A percentile compares a stretch with the other conserved stretches of the same genome.
These are phyloP conservation scores for Lepidocyrtoides sp. DNA, from an alignment of 2,888 invertebrate genomes.

Conservation along the genomic window DNA sequence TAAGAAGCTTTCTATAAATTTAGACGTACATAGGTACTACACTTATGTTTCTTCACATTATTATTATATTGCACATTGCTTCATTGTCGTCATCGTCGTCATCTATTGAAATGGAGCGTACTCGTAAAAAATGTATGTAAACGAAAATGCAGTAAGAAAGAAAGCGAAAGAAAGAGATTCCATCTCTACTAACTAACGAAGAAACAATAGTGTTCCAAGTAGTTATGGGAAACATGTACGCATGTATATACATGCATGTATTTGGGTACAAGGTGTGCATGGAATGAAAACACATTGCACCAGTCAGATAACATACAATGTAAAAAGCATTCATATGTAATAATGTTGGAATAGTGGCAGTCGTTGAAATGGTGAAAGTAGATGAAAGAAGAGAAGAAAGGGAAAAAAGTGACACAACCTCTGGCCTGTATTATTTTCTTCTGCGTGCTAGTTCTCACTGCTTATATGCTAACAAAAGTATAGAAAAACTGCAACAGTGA, in stretches of 20 bases:
- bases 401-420: slow-evolving; percentile 61
- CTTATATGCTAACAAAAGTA: neutral
- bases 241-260: neutral
- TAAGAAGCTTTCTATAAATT: neutral
- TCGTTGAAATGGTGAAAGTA: slow-evolving; percentile 12
- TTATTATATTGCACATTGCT: slow-evolving; percentile 3
- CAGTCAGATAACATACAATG: slow-evolving; percentile 41
- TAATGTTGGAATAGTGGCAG: slow-evolving; percentile 64
- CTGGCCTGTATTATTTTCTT: slow-evolving; percentile 34
- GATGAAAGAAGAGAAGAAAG: neutral
- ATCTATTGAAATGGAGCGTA: slow-evolving; percentile 6
- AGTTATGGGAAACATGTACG: no score
- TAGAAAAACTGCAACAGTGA: neutral
- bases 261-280: neutral
- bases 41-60: neutral
- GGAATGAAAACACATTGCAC: neutral
- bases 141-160: slow-evolving; percentile 14
- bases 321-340: slow-evolving; percentile 63
- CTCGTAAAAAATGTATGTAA: slow-evolving; percentile 26
- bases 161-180: slow-evolving; percentile 33
- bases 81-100: slow-evolving; percentile 1
- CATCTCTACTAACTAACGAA: neutral
- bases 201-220: neutral
- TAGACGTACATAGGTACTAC: neutral
- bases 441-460: neutral